Conservation (phyloP, 2,113 vertebrate genomes). For the Phalacrocorax pelagicus region DNA sequence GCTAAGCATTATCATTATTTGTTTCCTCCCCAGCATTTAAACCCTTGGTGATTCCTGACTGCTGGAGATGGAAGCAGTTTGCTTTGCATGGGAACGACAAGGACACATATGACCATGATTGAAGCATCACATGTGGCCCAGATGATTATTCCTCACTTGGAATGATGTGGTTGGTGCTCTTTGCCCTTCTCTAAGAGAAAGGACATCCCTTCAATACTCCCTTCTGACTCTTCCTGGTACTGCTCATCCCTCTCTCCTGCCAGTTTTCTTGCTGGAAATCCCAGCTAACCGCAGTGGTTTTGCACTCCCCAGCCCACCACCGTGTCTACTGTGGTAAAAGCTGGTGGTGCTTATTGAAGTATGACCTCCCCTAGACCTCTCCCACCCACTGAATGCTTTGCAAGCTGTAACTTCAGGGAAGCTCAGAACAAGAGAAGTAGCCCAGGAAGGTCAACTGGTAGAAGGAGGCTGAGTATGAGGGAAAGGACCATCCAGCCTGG, state of each 20-base stretch:
- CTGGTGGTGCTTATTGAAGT: rapidly evolving
- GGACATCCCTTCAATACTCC: not conserved
- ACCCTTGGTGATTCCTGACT: not conserved
- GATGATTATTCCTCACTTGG: not conserved
- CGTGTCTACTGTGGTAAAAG: not conserved
- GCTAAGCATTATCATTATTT: conserved; percentile 41
- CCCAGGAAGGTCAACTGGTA: too few species aligned
- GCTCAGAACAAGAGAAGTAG: not conserved
- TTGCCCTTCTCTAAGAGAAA: not conserved
- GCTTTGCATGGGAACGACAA: not conserved
- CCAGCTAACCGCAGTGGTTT: not conserved
- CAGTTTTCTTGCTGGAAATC: not conserved
- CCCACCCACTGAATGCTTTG: not conserved
- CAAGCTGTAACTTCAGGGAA: not conserved
- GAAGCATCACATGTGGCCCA: not conserved
- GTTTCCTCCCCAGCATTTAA: conserved; percentile 42
- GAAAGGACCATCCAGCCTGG: not conserved
- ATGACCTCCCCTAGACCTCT: not conserved
- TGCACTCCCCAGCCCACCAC: not conserved
- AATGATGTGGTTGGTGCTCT: not conserved
- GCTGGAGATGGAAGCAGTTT: not conserved
- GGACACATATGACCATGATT: not conserved
- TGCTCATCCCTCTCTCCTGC: not conserved
- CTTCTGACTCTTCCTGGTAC: not conserved
- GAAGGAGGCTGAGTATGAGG: not conserved